Conservation (phyloP, 2,888 invertebrate genomes). For the Sphaerophoria rueppellii region DNA sequence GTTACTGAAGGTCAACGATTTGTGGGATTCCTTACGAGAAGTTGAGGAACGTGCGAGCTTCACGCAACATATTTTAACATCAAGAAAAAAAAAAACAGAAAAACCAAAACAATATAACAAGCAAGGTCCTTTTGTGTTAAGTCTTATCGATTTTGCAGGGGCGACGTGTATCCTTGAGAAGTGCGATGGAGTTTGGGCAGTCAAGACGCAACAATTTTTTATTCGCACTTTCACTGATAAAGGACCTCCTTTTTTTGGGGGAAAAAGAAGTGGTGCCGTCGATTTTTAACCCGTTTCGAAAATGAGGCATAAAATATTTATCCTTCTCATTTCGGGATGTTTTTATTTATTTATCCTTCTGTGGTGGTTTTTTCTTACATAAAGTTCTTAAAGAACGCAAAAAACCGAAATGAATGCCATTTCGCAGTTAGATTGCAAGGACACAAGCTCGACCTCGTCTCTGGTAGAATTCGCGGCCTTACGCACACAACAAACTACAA, state of each 20-base stretch:
- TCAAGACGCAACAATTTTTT: conserved; percentile 28
- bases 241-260: neutral
- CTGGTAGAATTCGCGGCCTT: conserved; percentile 12
- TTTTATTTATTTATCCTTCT: neutral
- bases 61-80: conserved; percentile 39
- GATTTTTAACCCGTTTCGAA: conserved; percentile 11
- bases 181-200: conserved; percentile 12
- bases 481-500: conserved; percentile 32
- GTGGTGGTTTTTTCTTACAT: neutral
- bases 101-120: conserved; percentile 14
- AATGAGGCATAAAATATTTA: conserved; percentile 55
- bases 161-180: conserved; percentile 2
- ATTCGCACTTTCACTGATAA: neutral
- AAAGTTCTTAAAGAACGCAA: conserved; percentile 37
- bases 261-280: neutral
- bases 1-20: conserved; percentile 57
- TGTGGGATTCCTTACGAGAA: conserved; percentile 43
- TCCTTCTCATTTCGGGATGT: conserved; percentile 29
- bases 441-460: conserved; percentile 13
- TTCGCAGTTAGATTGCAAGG: conserved; percentile 54
- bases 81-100: too few species aligned
- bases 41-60: conserved; percentile 27
- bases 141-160: conserved; percentile 39
- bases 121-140: conserved; percentile 36
- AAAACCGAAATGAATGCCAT: conserved; percentile 34